Conservation (phyloP, 2,888 invertebrate genomes). For the Euzophera pinguis region DNA sequence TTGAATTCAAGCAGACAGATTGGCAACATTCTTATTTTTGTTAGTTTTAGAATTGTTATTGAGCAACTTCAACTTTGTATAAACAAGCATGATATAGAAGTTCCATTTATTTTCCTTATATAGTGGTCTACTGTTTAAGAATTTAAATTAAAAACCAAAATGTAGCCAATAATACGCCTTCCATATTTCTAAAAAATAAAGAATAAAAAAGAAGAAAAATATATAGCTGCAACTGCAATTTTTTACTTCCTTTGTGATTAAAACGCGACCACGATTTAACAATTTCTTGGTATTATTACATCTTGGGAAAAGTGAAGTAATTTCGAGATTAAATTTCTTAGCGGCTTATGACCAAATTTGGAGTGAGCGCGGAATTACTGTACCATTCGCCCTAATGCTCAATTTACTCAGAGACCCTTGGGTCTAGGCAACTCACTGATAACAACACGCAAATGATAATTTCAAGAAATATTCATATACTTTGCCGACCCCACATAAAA, state of each 20-base stretch:
- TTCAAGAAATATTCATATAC: conserved; percentile 30
- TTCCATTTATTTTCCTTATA: too few relatives aligned
- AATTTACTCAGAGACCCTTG: conserved; percentile 55
- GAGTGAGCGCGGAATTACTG: conserved; percentile 61
- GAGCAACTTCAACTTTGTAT: too few relatives aligned
- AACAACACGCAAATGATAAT: conserved; percentile 54
- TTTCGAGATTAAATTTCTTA: conserved; percentile 63
- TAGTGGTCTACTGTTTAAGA: too few relatives aligned
- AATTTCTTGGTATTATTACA: conserved; percentile 31
- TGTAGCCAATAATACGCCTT: too few relatives aligned
- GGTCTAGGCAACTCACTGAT: conserved; percentile 42
- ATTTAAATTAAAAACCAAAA: too few relatives aligned
- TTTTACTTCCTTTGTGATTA: neutral
- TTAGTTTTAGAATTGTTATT: neutral
- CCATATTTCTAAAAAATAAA: too few relatives aligned
- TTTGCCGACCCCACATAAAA: too few relatives aligned
- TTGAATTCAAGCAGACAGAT: conserved; percentile 16
- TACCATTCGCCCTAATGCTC: conserved; percentile 64
- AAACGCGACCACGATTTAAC: conserved; percentile 23
- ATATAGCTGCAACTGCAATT: neutral
- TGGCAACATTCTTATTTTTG: conserved; percentile 27
- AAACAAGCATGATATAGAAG: too few relatives aligned
- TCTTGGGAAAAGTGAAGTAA: conserved; percentile 46
- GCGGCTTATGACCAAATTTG: conserved; percentile 65
- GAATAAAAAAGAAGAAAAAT: too few relatives aligned